Evolutionary conservation across 64 coral and sea anemone species (phyloP), one percentile per base, ranked within the genome.

Genomic region (Cladopsammia gracilis): DNA sequence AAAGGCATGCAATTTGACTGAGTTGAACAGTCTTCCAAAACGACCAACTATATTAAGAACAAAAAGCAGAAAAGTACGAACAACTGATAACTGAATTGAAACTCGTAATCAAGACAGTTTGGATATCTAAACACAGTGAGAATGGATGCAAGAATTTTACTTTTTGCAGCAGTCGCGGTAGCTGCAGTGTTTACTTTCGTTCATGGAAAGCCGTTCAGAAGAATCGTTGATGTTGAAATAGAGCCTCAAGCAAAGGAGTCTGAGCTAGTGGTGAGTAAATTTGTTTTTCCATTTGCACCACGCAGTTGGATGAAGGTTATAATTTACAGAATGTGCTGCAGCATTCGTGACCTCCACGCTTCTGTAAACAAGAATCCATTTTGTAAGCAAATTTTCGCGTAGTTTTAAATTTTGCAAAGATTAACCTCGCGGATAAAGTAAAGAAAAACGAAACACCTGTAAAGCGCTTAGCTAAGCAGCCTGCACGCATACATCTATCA

Each of bases 231-330:
- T 23, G 53, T 53, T 79, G 54, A 58, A 15, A 10, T 59, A 16
- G 18, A 66, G 47, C 42, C 62, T 22, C 53, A 12, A 5, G 80
- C 62, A 6, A 84, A 45, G 44, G 80, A 84, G 24, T 84, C 61
- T 13, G 61, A 84, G 10, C 62, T 84, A 18, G 46, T 84, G 80
- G 80, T 84, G 45, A 84, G 80, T 79, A 42, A 34, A 59, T 58
- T 9, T 5, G 3, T 49, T 49, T 79, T 12, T 53, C 20, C 25
- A 69, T 69, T 34, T 56, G 53, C 12, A 12, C 12, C 12, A 56
- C 12, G 34, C 34, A 34, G 34, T 34, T 34, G 2, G 34, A 34
- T 34, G 34, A 1, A 34, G 34, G 34, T 34, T 34, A 34, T 34
- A 34, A 34, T 34, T 34, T 34, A 34, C 34, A 34, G 34, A 34